Conservation (phyloP, 2,113 vertebrate species). For the Penelope pileata region DNA sequence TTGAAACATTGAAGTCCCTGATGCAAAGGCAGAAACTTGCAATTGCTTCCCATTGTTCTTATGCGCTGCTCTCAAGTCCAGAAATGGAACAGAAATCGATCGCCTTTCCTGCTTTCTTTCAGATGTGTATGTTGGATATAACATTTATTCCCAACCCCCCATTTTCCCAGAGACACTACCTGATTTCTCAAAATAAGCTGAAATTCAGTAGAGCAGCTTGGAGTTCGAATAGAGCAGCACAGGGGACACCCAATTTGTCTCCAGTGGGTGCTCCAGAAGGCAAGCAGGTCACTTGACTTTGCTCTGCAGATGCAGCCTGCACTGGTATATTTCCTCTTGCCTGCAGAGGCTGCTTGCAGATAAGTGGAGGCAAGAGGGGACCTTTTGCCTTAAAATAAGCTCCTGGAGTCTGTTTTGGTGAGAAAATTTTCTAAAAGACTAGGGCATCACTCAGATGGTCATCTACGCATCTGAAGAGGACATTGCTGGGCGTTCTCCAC, state of each 20-base stretch:
- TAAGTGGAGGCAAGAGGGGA: neutral
- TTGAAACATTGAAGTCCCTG: neutral
- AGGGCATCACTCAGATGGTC: rapidly evolving
- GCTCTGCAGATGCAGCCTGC: neutral
- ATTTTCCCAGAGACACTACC: neutral
- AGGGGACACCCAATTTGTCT: neutral
- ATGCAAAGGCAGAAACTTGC: neutral
- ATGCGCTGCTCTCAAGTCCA: neutral
- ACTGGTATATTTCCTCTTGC: neutral
- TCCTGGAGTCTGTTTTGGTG: neutral
- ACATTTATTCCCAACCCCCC: neutral
- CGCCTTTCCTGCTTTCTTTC: neutral
- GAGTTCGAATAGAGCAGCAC: neutral
- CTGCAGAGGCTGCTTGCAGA: neutral
- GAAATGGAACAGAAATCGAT: neutral
- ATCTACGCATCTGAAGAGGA: neutral
- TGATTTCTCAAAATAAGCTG: neutral
- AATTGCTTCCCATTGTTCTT: neutral
- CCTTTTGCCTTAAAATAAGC: neutral
- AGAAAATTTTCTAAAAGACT: neutral
- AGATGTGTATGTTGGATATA: neutral
- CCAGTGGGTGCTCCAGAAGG: neutral
- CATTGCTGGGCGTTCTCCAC: too few species aligned
- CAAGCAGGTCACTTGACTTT: neutral
- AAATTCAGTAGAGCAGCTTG: neutral